A percentile compares a stretch with the other conserved stretches of the same genome.
Evolutionary conservation across 2,113 vertebrate genomes (phyloP).

Genomic region (Eptesicus fuscus): DNA sequence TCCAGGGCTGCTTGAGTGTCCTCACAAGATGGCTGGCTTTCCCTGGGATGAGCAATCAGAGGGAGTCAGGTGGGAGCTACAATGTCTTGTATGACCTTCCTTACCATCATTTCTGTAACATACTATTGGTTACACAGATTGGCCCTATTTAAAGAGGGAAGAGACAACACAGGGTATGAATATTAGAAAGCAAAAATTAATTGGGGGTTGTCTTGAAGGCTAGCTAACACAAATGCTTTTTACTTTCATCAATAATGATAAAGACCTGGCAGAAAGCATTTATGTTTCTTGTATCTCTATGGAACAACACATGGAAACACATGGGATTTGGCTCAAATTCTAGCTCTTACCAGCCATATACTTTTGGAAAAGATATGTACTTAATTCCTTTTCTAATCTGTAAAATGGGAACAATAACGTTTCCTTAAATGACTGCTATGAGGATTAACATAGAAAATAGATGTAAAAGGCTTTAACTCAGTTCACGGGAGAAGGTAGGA

Average conservation of each 20-base stretch:
- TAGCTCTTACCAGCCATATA: not conserved
- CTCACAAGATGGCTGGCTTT: not conserved
- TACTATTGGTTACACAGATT: not conserved
- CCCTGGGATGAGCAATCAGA: not conserved
- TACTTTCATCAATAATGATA: not conserved
- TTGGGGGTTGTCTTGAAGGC: not conserved
- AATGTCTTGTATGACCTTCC: not conserved
- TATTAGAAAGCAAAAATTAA: not conserved
- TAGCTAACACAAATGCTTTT: not conserved
- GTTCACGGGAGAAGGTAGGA: not conserved
- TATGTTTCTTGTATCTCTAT: not conserved
- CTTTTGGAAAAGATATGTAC: not conserved
- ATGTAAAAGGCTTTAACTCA: not conserved
- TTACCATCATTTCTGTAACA: not conserved
- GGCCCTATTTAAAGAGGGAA: not conserved
- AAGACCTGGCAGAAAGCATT: not conserved
- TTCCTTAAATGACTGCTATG: not conserved
- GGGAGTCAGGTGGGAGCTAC: not conserved
- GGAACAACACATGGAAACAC: not conserved
- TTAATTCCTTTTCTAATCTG: not conserved
- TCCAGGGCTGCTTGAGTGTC: not conserved
- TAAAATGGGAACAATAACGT: not conserved
- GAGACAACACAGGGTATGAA: too few species aligned
- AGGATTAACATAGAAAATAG: not conserved
- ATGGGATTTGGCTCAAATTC: not conserved